Conservation (phyloP, 2,797 vertebrate species). For the Muscicapa striata region DNA sequence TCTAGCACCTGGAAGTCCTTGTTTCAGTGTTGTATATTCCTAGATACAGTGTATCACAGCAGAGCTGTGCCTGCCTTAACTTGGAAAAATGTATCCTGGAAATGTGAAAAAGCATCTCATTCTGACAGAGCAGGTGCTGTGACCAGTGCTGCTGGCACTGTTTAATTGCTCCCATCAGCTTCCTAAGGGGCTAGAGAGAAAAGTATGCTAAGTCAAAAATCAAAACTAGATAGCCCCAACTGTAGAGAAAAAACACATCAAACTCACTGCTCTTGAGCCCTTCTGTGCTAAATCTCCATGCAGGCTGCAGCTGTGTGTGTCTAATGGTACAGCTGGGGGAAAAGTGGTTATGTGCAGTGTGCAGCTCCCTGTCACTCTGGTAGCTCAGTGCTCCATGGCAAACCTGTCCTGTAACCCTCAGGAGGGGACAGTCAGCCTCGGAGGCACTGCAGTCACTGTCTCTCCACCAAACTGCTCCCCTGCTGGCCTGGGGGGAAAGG, state of each 20-base stretch:
- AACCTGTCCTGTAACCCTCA: not conserved
- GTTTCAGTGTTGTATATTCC: not conserved
- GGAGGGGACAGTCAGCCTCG: not conserved
- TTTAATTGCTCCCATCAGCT: not conserved
- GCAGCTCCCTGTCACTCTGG: not conserved
- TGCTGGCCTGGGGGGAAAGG: not conserved
- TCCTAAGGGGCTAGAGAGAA: not conserved
- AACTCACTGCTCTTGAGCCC: not conserved
- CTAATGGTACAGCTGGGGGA: not conserved
- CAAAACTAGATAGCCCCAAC: not conserved
- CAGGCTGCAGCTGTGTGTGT: not conserved
- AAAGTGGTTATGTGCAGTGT: not conserved
- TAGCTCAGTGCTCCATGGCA: not conserved
- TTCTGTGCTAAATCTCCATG: not conserved
- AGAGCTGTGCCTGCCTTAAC: not conserved
- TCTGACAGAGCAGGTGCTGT: not conserved
- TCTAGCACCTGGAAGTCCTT: not conserved
- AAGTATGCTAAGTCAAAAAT: not conserved
- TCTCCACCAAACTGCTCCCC: not conserved
- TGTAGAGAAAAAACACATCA: not conserved
- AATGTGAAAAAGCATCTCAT: slow-evolving; percentile 52
- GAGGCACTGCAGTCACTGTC: not conserved
- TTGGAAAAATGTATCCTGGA: not conserved
- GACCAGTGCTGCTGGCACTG: not conserved
- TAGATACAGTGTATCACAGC: not conserved